Conservation (phyloP, 1,140 invertebrate genomes). For the Bombus balteatus region DNA sequence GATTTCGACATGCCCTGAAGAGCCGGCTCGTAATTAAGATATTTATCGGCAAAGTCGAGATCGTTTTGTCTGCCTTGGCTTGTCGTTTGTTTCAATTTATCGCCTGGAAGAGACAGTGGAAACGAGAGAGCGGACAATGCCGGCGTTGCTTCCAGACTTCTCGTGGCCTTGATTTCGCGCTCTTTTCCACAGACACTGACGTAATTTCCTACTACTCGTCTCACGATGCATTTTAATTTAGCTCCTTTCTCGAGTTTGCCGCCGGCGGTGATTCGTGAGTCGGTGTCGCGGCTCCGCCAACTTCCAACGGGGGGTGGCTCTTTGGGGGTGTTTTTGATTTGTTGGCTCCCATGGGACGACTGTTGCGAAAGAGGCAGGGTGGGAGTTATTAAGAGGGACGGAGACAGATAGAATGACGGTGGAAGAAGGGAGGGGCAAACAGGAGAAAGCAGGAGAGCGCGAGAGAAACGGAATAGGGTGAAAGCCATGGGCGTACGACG, state of each 20-base stretch:
- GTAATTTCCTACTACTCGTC: conserved; percentile 43
- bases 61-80: not conserved
- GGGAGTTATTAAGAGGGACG: conserved; percentile 21
- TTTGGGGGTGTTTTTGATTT: conserved; percentile 81
- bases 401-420: conserved; percentile 24
- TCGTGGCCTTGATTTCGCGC: conserved; percentile 21
- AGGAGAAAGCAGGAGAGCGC: conserved; percentile 6
- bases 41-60: conserved; percentile 16
- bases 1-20: not conserved
- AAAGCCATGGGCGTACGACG: conserved; percentile 41
- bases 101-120: not conserved
- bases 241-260: conserved; percentile 63
- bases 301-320: conserved; percentile 64
- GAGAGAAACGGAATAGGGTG: conserved; percentile 34
- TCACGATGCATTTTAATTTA: conserved; percentile 77
- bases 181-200: conserved; percentile 37
- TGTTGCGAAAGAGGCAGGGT: not conserved
- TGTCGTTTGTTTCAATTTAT: conserved; percentile 40
- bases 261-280: conserved; percentile 51
- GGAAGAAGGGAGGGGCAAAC: not conserved
- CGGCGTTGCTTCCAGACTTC: not conserved
- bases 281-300: conserved; percentile 61
- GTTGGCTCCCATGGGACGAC: conserved; percentile 74
- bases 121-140: not conserved
- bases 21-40: conserved; percentile 17